A percentile compares a stretch with the other conserved stretches of the same genome.
Evolutionary conservation across 1,140 invertebrate genomes (phyloP).

Genomic region (Cydia splendana): DNA sequence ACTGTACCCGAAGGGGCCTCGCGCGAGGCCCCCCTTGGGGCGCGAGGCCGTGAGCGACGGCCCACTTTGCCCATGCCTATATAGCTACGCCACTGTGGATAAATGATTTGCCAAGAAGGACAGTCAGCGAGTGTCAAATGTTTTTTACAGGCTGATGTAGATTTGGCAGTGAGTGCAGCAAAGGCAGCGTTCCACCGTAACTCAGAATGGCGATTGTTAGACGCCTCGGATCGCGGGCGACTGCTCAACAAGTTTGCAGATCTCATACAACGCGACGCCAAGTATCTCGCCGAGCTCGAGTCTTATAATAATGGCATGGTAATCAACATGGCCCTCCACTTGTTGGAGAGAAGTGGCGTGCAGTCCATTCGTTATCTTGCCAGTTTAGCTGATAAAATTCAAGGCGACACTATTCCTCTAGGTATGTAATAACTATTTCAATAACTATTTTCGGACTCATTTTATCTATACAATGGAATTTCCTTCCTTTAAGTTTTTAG

Average conservation of each 20-base stretch:
- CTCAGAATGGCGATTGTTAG: slow-evolving; percentile 87
- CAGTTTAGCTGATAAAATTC: slow-evolving; percentile 88
- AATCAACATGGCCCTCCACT: slow-evolving; percentile 79
- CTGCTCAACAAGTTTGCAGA: slow-evolving; percentile 83
- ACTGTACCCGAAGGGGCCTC: too few relatives aligned
- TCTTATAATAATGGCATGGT: slow-evolving; percentile 89
- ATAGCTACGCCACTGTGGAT: too few relatives aligned
- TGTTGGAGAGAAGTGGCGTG: slow-evolving; percentile 76
- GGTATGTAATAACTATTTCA: neutral
- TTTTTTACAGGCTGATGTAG: slow-evolving; percentile 84
- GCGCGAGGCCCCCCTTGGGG: too few relatives aligned
- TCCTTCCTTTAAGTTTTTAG: too few relatives aligned
- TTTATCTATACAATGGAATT: too few relatives aligned
- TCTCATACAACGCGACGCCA: slow-evolving; percentile 84
- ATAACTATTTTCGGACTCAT: too few relatives aligned
- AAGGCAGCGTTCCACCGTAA: slow-evolving; percentile 85
- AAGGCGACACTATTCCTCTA: slow-evolving; percentile 78
- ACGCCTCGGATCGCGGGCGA: slow-evolving; percentile 83
- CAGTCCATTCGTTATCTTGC: slow-evolving; percentile 83
- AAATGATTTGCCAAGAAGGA: too few relatives aligned
- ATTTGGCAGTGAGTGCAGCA: slow-evolving; percentile 91
- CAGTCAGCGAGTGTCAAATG: neutral
- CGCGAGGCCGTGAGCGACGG: too few relatives aligned
- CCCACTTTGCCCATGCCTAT: too few relatives aligned
- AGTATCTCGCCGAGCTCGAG: slow-evolving; percentile 85